Conservation (phyloP, 2,888 invertebrate genomes). For the Parochlus steinenii region DNA sequence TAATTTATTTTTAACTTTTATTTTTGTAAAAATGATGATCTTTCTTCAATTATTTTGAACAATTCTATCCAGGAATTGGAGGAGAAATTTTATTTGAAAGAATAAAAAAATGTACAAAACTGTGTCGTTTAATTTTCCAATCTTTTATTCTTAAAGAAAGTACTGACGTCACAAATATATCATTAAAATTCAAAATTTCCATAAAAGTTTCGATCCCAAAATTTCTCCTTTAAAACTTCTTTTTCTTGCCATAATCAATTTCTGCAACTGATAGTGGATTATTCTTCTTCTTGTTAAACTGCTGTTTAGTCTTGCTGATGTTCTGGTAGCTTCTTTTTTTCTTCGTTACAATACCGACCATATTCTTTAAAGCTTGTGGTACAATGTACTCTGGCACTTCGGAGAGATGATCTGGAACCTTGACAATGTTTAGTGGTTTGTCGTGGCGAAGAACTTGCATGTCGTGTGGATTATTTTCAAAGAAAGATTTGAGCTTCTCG, state of each 20-base stretch:
- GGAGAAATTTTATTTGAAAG: too few species aligned
- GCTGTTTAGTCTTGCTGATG: conserved; percentile 20
- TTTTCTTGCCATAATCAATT: conserved; percentile 22
- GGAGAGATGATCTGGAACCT: conserved; percentile 65
- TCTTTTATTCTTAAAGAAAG: too few species aligned
- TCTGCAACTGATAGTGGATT: conserved; percentile 27
- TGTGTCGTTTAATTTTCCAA: too few species aligned
- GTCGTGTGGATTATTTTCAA: conserved; percentile 83
- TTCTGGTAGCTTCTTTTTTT: too few species aligned
- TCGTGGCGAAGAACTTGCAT: conserved; percentile 70
- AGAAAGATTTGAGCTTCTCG: conserved; percentile 75
- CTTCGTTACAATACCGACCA: conserved; percentile 33
- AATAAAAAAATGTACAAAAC: too few species aligned
- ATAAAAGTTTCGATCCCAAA: too few species aligned
- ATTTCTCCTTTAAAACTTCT: conserved; percentile 9
- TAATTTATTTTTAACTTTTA: too few species aligned
- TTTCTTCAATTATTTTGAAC: too few species aligned
- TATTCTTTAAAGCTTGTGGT: conserved; percentile 54
- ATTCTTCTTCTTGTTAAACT: conserved; percentile 22
- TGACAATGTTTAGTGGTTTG: conserved; percentile 70
- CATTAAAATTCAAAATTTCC: too few species aligned
- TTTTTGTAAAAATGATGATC: too few species aligned
- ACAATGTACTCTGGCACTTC: conserved; percentile 89
- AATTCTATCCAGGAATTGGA: too few species aligned
- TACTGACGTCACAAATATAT: too few species aligned